A percentile compares a stretch with the other conserved stretches of the same genome.
phyloP scores from a whole-genome alignment of 2,113 vertebrate species.

The Microcebus tavaratra region DNA sequence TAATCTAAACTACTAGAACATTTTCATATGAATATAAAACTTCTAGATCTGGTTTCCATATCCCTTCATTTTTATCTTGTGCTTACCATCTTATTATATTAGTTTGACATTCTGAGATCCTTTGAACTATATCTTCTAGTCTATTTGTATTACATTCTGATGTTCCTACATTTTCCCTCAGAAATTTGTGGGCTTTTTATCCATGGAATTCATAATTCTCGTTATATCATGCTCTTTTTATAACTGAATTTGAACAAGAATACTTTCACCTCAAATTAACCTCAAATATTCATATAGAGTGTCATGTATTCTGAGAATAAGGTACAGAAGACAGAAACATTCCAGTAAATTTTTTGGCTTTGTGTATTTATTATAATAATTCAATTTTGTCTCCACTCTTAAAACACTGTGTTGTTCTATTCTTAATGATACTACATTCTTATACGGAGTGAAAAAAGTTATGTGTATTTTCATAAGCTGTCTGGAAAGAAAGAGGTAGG shows the following conservation, averaged over 20 bases:
- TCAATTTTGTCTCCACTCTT: neutral
- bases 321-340: neutral
- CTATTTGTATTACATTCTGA: neutral
- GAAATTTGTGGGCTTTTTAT: neutral
- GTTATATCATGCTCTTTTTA: neutral
- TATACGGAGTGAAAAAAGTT: neutral
- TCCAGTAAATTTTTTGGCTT: neutral
- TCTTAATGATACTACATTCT: neutral
- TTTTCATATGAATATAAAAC: neutral
- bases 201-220: neutral
- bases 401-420: neutral
- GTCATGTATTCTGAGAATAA: neutral
- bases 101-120: neutral
- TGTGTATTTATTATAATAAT: neutral
- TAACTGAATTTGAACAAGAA: slow-evolving; percentile 10
- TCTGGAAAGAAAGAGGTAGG: neutral
- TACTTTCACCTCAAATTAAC: neutral
- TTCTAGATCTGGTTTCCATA: neutral
- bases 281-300: neutral
- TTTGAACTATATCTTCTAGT: neutral
- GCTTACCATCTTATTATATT: neutral
- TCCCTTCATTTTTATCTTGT: neutral
- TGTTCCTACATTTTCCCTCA: neutral
- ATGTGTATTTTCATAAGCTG: neutral
- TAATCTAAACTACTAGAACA: neutral